A percentile compares a stretch with the other conserved stretches of the same genome.
These are phyloP conservation scores for Cherax destructor DNA, from an alignment of 1,140 invertebrate species.

Conservation along the genomic window DNA sequence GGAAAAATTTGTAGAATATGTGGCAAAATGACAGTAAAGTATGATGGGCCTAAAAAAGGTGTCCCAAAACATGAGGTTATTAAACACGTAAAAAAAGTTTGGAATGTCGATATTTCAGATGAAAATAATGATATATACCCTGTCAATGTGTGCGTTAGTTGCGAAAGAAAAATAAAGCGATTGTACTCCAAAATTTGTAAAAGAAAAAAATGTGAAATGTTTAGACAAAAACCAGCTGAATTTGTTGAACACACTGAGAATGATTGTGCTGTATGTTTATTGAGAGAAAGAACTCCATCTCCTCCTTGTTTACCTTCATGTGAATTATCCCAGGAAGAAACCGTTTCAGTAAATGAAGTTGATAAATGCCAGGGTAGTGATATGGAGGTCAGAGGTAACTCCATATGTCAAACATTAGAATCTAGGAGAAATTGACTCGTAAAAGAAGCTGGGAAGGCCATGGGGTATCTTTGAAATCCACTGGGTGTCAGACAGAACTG, in stretches of 20 bases:
- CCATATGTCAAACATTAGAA: background rate
- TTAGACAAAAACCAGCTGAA: constrained; percentile 36
- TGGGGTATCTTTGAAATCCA: background rate
- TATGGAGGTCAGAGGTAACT: background rate
- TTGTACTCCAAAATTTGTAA: constrained; percentile 54
- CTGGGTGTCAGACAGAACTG: constrained; percentile 37
- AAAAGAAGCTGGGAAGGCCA: constrained; percentile 37
- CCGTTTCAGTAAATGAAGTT: background rate
- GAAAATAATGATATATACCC: constrained; percentile 44
- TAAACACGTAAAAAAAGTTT: constrained; percentile 52
- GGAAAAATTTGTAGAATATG: constrained; percentile 61
- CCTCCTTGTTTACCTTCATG: constrained; percentile 9
- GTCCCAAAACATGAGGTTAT: constrained; percentile 52
- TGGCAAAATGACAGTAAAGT: constrained; percentile 56
- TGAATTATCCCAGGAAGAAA: background rate
- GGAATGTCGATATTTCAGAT: constrained; percentile 60
- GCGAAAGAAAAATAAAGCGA: constrained; percentile 59
- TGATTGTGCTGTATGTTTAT: constrained; percentile 42
- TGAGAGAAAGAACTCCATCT: constrained; percentile 23
- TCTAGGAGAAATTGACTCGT: constrained; percentile 36
- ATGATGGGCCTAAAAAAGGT: constrained; percentile 54
- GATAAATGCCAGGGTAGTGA: background rate
- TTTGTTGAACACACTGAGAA: constrained; percentile 46
- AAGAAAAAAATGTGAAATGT: constrained; percentile 59
- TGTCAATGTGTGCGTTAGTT: constrained; percentile 49